Evolutionary conservation across 1,140 invertebrate species (phyloP), one percentile per base, ranked within the genome.

Genomic region (Chymomyza costata): DNA sequence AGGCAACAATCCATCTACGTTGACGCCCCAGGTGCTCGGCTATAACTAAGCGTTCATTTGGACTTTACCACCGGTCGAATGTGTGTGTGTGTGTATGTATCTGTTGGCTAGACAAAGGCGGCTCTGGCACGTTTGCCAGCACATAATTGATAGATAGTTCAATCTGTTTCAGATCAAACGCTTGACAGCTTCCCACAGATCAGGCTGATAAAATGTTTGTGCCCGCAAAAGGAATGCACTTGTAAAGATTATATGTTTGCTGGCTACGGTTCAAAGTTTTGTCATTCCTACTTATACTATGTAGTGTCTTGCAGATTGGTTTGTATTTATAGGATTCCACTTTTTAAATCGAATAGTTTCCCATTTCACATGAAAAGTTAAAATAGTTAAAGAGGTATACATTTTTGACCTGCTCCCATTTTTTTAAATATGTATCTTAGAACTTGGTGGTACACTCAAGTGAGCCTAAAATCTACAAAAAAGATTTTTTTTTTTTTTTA

Each of bases 131-230:
- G 71, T 76, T 58, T 66, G 53, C 49, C 38, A 47, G 48, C 47
- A 53, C 66, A 78, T 76, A 76, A 76, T 76, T 76, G 71, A 76
- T n/a, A n/a, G n/a, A n/a, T 76, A 76, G 71, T 76, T 76, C 71
- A 76, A 76, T 76, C 71, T 76, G 71, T 76, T 71, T 71, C 71
- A 78, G 71, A 78, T 78, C 71, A 78, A 78, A 78, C 67, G 71
- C 71, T 78, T 78, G 71, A 71, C 71, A 78, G 66, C 71, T 63
- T 62, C 71, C 73, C 71, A 71, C 73, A 71, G 71, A 78, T 78
- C 71, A 78, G 71, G 57, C 71, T 78, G 71, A 78, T 71, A 78
- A 80, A 78, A 80, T 71, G 73, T 61, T 51, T 34, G 37, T 37
- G 30, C 15, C 17, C 21, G 3, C 21, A 25, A 25, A 25, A 39